Evolutionary conservation across 2,797 vertebrate species (phyloP).

Genomic region (Rhynchonycteris naso): DNA sequence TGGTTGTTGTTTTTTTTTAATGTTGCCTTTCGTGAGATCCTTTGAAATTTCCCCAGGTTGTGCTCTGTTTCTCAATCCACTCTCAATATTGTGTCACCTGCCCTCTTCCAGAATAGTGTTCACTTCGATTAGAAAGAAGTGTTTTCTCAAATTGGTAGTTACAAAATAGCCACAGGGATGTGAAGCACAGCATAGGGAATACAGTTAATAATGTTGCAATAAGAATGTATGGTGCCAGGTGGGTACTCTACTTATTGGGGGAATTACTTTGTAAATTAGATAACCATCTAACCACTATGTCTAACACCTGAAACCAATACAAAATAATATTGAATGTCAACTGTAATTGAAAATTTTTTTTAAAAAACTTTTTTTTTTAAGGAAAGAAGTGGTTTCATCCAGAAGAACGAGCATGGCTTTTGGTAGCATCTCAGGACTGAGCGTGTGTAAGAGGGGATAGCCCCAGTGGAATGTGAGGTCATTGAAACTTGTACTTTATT

Average conservation of each 20-base stretch:
- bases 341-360: not conserved
- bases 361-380: not conserved
- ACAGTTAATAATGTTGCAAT: not conserved
- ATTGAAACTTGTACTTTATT: not conserved
- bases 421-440: not conserved
- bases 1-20: not conserved
- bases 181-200: not conserved
- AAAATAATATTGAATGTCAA: not conserved
- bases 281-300: not conserved
- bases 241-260: not conserved
- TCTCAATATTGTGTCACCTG: not conserved
- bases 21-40: not conserved
- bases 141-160: not conserved
- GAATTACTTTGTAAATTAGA: not conserved
- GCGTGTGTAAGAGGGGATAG: too few relatives aligned
- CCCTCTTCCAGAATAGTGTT: not conserved
- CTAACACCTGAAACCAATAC: not conserved
- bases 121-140: slow-evolving; percentile 20
- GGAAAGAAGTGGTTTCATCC: not conserved
- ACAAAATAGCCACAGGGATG: not conserved
- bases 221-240: not conserved
- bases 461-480: not conserved
- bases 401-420: not conserved
- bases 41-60: not conserved
- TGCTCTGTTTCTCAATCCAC: not conserved